phyloP scores from a whole-genome alignment of 1,140 invertebrate species.

The Neotoxoptera formosana region DNA sequence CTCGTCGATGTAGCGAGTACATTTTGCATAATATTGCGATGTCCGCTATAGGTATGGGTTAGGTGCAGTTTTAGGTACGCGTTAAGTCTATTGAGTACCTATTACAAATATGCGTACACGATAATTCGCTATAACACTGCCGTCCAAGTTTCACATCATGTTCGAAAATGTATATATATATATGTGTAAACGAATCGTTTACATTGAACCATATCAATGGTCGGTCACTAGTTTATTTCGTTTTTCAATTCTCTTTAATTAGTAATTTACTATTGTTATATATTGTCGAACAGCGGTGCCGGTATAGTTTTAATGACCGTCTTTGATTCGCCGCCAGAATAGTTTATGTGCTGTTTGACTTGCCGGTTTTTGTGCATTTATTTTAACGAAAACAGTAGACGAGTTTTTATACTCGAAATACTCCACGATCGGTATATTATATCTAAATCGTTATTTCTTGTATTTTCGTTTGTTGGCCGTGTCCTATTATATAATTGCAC shows the following conservation, averaged over 20 bases:
- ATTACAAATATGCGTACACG: no score
- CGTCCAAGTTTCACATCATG: not conserved
- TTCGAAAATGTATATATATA: not conserved
- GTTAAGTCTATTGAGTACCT: no score
- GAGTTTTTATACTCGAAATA: not conserved
- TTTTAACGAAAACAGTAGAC: not conserved
- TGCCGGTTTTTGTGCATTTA: not conserved
- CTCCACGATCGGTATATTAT: not conserved
- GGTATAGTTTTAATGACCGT: not conserved
- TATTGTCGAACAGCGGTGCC: not conserved
- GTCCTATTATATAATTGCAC: not conserved
- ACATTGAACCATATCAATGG: not conserved
- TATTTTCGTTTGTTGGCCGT: not conserved
- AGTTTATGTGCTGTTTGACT: not conserved
- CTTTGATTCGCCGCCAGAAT: not conserved
- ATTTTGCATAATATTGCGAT: no score
- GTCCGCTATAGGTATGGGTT: no score
- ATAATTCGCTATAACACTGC: no score
- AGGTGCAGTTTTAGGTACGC: no score
- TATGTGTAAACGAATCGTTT: not conserved
- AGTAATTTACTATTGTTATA: not conserved
- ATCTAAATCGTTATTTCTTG: not conserved
- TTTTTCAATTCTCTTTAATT: not conserved
- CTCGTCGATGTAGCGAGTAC: no score
- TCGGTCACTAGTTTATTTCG: not conserved